These are phyloP conservation scores for Isichthys henryi DNA, from an alignment of 2,113 vertebrate genomes.

Conservation along the genomic window DNA sequence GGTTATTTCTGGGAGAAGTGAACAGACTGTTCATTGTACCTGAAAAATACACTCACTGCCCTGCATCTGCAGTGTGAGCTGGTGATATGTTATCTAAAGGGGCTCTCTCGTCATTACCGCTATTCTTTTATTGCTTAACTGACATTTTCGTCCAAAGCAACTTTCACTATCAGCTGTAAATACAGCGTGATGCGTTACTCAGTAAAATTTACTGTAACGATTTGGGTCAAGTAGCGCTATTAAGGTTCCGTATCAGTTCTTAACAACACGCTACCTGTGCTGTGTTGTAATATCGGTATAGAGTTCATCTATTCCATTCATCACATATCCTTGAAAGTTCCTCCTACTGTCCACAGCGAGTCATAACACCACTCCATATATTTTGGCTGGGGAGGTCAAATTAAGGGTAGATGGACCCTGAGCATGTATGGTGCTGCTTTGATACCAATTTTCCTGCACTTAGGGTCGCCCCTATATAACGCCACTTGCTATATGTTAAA, in stretches of 20 bases:
- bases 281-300: not conserved
- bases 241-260: not conserved
- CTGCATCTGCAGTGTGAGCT: not conserved
- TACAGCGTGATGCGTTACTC: not conserved
- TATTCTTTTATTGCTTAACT: not conserved
- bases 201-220: not conserved
- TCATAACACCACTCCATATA: not conserved
- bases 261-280: not conserved
- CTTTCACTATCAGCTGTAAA: not conserved
- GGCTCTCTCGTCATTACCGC: not conserved
- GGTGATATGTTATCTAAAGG: not conserved
- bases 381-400: not conserved
- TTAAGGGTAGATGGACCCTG: not conserved
- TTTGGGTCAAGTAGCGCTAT: not conserved
- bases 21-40: slow-evolving; percentile 2
- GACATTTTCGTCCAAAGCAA: not conserved
- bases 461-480: not conserved
- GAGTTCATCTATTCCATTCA: not conserved
- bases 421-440: not conserved
- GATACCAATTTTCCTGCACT: not conserved
- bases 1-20: slow-evolving; percentile 13
- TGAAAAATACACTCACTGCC: not conserved
- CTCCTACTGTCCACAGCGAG: not conserved
- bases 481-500: not conserved
- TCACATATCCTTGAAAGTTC: not conserved